Evolutionary conservation across 2,888 invertebrate species (phyloP).

Genomic region (Pseudococcus longispinus): DNA sequence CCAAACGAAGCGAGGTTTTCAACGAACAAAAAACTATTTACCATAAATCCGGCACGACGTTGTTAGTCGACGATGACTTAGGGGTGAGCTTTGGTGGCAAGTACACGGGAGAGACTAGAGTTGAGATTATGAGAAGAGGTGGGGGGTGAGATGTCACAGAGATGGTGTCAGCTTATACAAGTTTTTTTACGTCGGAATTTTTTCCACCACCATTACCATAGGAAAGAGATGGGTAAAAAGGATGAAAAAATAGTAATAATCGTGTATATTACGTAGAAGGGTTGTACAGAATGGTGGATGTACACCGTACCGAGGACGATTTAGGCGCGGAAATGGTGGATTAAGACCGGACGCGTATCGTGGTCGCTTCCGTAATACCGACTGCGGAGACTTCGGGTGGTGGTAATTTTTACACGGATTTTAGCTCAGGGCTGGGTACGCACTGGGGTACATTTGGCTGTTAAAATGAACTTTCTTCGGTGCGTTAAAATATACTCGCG

Average conservation of each 20-base stretch:
- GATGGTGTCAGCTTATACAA: not conserved
- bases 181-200: not conserved
- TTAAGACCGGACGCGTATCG: conserved; percentile 41
- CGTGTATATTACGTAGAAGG: not conserved
- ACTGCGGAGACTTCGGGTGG: not conserved
- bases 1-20: too few species aligned
- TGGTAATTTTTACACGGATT: conserved; percentile 4
- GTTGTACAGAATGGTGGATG: not conserved
- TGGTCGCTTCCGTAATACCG: conserved; percentile 17
- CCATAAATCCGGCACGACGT: conserved; percentile 8
- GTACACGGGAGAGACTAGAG: not conserved
- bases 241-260: not conserved
- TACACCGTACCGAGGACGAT: not conserved
- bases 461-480: conserved; percentile 8
- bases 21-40: conserved; percentile 39
- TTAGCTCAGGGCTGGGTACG: not conserved
- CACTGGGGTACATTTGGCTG: not conserved
- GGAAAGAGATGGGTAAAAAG: not conserved
- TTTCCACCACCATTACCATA: not conserved
- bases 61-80: not conserved
- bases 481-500: not conserved
- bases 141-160: not conserved
- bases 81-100: not conserved
- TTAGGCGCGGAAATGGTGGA: conserved; percentile 49
- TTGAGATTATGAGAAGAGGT: not conserved